These are phyloP conservation scores for Drosophila acutilabella DNA, from an alignment of 2,888 invertebrate species.

Conservation along the genomic window DNA sequence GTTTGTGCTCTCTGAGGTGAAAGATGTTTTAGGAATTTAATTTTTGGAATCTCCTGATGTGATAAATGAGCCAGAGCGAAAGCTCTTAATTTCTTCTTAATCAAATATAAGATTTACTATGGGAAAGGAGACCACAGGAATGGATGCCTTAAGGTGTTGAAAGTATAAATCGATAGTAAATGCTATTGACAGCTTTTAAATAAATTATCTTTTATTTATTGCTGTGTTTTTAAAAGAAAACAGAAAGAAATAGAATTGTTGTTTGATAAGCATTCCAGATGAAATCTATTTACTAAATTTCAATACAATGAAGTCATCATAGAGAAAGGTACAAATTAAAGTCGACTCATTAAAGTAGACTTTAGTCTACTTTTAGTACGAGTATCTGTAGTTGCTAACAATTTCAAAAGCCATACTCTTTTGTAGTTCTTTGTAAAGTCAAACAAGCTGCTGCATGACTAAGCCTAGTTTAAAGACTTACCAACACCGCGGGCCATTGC, in stretches of 20 bases:
- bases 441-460: slow-evolving; percentile 59
- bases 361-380: slow-evolving; percentile 46
- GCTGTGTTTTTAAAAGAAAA: not conserved
- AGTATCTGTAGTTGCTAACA: too few species aligned
- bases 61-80: slow-evolving; percentile 68
- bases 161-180: slow-evolving; percentile 4
- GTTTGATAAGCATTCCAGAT: not conserved
- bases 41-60: slow-evolving; percentile 20
- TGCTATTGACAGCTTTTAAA: not conserved
- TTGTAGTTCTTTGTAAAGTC: slow-evolving; percentile 18
- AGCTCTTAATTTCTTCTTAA: slow-evolving; percentile 32
- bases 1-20: slow-evolving; percentile 41
- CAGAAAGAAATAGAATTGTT: not conserved
- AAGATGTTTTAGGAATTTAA: slow-evolving; percentile 40
- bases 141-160: not conserved
- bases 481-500: slow-evolving; percentile 34
- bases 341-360: slow-evolving; percentile 35
- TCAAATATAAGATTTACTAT: slow-evolving; percentile 18
- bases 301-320: slow-evolving; percentile 10
- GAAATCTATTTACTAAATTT: not conserved
- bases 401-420: slow-evolving; percentile 1
- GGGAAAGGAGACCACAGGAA: slow-evolving; percentile 22
- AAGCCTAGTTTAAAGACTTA: slow-evolving; percentile 48
- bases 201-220: not conserved
- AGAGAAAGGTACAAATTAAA: not conserved